A percentile compares a stretch with the other conserved stretches of the same genome.
These are phyloP conservation scores for Plutomurus gul DNA, from an alignment of 1,140 invertebrate genomes.

Conservation along the genomic window DNA sequence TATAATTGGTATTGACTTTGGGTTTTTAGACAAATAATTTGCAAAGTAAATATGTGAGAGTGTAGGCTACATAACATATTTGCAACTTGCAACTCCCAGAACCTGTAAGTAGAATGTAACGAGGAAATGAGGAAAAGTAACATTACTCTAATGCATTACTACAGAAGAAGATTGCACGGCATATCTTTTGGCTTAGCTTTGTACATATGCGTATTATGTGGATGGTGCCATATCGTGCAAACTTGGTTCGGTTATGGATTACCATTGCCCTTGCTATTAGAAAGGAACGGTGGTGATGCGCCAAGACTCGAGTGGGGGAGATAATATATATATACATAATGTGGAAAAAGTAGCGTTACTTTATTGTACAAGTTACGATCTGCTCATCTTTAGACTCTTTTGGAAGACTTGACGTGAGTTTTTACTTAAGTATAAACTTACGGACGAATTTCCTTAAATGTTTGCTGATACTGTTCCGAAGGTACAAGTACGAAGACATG, in stretches of 20 bases:
- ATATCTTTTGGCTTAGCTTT: neutral
- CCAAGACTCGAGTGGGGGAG: neutral
- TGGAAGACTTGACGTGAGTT: neutral
- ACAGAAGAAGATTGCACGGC: no score
- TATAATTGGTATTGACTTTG: no score
- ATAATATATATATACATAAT: neutral
- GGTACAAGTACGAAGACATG: no score
- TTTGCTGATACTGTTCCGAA: no score
- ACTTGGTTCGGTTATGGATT: conserved; percentile 2
- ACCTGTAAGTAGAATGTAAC: no score
- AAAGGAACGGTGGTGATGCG: neutral
- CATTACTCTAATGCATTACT: no score
- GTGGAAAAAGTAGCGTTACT: neutral
- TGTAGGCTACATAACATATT: no score
- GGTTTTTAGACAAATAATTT: no score
- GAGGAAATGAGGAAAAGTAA: no score
- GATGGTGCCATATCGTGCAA: neutral
- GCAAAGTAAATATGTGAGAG: no score
- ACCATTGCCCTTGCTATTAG: neutral
- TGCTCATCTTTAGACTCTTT: neutral
- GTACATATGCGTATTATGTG: neutral
- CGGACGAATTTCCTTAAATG: no score
- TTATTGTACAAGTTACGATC: neutral
- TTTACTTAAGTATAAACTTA: neutral
- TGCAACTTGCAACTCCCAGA: no score